Conservation (phyloP, 2,113 vertebrate genomes). For the Corvus hawaiiensis region DNA sequence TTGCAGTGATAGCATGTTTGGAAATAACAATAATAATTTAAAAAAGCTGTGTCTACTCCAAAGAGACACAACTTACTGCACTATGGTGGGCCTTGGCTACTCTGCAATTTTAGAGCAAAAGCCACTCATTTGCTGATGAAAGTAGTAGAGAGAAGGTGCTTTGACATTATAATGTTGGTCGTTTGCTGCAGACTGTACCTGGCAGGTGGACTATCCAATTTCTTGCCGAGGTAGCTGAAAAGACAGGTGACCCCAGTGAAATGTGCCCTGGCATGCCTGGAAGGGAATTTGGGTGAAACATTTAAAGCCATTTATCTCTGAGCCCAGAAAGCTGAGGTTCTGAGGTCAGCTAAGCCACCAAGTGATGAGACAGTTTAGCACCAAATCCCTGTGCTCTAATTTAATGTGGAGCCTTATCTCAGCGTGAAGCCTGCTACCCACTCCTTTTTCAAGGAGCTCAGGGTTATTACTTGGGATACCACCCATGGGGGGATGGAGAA, state of each 20-base stretch:
- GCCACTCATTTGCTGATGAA: not conserved
- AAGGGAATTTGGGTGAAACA: not conserved
- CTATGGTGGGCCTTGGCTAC: not conserved
- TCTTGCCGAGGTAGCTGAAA: not conserved
- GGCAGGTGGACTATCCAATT: not conserved
- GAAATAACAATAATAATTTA: not conserved
- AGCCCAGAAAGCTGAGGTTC: not conserved
- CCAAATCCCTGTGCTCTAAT: not conserved
- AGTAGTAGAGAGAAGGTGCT: not conserved
- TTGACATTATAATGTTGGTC: not conserved
- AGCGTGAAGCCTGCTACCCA: not conserved
- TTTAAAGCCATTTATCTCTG: constrained; percentile 1
- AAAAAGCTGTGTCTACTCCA: not conserved
- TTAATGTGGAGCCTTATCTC: not conserved
- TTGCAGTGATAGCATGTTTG: not conserved
- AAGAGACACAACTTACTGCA: not conserved
- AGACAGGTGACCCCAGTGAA: not conserved
- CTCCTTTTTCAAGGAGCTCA: not conserved
- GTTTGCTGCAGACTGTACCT: not conserved
- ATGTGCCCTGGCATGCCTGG: not conserved
- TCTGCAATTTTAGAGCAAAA: not conserved
- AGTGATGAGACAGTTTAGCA: not conserved
- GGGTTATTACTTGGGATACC: not conserved
- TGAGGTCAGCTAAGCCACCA: not conserved
- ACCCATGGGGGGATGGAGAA: not conserved